Conservation (phyloP, 2,113 vertebrate species). For the Gopherus flavomarginatus region DNA sequence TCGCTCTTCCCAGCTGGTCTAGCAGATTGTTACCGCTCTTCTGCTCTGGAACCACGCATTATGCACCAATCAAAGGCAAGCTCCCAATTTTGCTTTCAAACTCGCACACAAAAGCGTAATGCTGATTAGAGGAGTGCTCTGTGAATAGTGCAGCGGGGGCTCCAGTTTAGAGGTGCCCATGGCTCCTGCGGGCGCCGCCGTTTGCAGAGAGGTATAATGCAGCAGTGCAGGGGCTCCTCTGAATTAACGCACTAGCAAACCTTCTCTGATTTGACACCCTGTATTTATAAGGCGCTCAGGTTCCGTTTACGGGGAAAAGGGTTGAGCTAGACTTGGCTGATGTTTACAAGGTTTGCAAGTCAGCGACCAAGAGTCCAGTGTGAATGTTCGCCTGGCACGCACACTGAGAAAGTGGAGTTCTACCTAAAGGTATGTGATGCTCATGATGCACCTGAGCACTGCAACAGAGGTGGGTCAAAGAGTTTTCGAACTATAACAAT, state of each 20-base stretch:
- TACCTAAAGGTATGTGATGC: neutral
- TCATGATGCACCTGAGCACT: neutral
- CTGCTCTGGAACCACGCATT: constrained; percentile 38
- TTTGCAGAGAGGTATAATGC: neutral
- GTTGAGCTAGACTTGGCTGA: neutral
- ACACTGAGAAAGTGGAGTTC: neutral
- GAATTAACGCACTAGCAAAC: neutral
- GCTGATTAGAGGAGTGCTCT: neutral
- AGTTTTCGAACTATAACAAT: neutral
- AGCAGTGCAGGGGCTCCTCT: neutral
- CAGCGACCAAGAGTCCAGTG: neutral
- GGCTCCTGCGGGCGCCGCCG: neutral
- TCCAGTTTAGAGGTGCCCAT: constrained; percentile 5
- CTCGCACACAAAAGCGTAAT: neutral
- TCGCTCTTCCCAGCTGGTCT: constrained; percentile 35
- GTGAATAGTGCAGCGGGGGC: neutral
- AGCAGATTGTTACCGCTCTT: constrained; percentile 50
- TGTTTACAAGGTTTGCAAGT: neutral
- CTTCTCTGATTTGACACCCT: neutral
- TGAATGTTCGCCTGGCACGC: neutral
- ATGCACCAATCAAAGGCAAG: constrained; percentile 42
- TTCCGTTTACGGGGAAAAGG: neutral
- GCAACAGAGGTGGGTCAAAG: neutral
- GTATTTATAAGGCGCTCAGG: neutral
- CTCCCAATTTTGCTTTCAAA: constrained; percentile 46